Base-by-base conservation (phyloP, 2,888 invertebrate species). In the Tinea pellionella region DNA sequence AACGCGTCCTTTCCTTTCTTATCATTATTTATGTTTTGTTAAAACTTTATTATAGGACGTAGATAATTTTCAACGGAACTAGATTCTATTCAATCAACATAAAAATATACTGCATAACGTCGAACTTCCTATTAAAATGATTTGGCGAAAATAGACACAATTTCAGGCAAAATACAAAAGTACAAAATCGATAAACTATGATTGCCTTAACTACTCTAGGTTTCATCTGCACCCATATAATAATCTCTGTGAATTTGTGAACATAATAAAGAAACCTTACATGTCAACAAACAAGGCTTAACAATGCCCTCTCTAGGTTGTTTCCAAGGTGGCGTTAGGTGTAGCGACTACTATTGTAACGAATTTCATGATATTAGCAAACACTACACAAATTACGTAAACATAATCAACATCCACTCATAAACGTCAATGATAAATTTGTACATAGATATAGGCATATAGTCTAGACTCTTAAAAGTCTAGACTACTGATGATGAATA, bases 161-260 rank as follows among this genome's bases (percentile, higher is more conserved):
- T n/a, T n/a, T n/a, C n/a, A n/a, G n/a, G 2, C 24, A 24, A 24
- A 24, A 24, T 24, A 24, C 24, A 24, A 24, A 24, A 6, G 6
- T 3, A 6, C 24, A 24, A 24, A n/a, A 24, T 6, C 24, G 6
- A 24, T 24, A 24, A 24, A 24, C 24, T 24, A 24, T n/a, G 37
- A 2, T 16, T 15, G 47, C 47, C n/a, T 47, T 16, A 15, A 6
- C 68, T 72, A 80, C 79, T 76, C 79, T 79, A 74, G 80, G 77
- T 76, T 75, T 68, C 72, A 74, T 70, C 68, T 69, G 81, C 80
- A 82, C 80, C 83, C 83, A 76, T 83, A 82, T 71, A 81, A 81
- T 72, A 65, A 47, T 68, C 72, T 58, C 68, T 67, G 66, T 66
- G 69, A 67, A 65, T 65, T 66, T 63, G 64, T 63, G 60, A 47